Base-by-base conservation (phyloP, 2,113 vertebrate genomes). In the Chitala chitala region DNA sequence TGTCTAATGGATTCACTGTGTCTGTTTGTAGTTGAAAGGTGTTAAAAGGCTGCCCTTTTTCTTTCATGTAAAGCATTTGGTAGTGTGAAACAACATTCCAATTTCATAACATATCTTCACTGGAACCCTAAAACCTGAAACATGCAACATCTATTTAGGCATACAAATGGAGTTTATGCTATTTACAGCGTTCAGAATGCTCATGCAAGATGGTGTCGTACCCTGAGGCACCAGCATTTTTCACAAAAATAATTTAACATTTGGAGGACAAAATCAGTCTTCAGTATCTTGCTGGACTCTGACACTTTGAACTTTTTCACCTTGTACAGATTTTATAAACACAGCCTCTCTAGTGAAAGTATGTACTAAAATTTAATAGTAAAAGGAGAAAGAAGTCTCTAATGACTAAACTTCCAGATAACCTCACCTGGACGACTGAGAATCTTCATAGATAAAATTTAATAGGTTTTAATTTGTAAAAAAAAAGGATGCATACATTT, bases 1-100 rank as follows among this genome's bases (percentile, higher is more conserved):
- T 55, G 17, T 54, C 50, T 54, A 38, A 54, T 71, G 50, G 50
- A 54, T 38, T 7, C 20, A 54, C 48, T 54, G 33, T 51, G 36
- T 54, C 31, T 55, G 29, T 71, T 3, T 71, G 8, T 26, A 69
- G 36, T 69, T 66, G 64, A 68, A 68, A 48, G 48, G 51, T 55
- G 51, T 71, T 71, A 71, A 71, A 71, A 55, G 26, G 51, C 20
- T 55, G 13, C 69, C 40, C n/a, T 15, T 46, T 24, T 17, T 53
- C 64, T 68, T 68, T 68, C 42, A 68, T 48, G 10, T 68, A n/a
- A 26, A 46, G n/a, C 64, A 46, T 15, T 26, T 38, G 26, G 26
- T 24, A 48, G 20, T 29, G 10, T 24, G 10, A 26, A 24, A 29
- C 64, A 68, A 42, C 42, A n/a, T 46, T n/a, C 24, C 64, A 15